Percentiles rank a stretch among this genome's conserved stretches.
These are phyloP conservation scores for Anadara kagoshimensis DNA, from an alignment of 1,140 invertebrate species.

Conservation along the genomic window DNA sequence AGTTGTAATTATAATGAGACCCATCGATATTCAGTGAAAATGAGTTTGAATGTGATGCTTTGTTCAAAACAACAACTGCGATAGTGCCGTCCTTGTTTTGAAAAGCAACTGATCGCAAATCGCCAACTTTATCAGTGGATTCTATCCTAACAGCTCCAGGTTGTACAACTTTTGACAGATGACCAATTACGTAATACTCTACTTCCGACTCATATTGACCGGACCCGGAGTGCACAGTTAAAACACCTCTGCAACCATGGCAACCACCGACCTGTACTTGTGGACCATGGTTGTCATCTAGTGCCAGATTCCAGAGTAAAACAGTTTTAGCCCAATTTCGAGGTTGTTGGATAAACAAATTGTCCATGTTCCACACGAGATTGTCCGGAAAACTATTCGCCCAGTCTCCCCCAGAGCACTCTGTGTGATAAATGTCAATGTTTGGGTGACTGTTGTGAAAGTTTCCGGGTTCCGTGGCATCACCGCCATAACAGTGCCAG, in stretches of 20 bases:
- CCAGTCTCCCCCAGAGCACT: slow-evolving; percentile 47
- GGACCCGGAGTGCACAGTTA: slow-evolving; percentile 37
- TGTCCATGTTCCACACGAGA: slow-evolving; percentile 37
- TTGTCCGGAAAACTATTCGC: slow-evolving; percentile 33
- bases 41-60: not conserved
- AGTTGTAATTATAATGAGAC: not conserved
- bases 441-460: slow-evolving; percentile 45
- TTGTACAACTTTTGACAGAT: slow-evolving; percentile 50
- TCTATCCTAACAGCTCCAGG: slow-evolving; percentile 46
- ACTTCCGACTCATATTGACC: slow-evolving; percentile 40
- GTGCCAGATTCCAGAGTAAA: slow-evolving; percentile 56
- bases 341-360: slow-evolving; percentile 51
- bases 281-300: slow-evolving; percentile 51
- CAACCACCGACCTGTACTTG: slow-evolving; percentile 45
- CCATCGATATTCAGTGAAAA: slow-evolving; percentile 5
- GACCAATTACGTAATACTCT: slow-evolving; percentile 53
- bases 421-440: slow-evolving; percentile 48
- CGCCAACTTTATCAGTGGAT: slow-evolving; percentile 37
- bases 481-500: slow-evolving; percentile 56
- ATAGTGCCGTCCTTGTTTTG: slow-evolving; percentile 45
- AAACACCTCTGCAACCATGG: slow-evolving; percentile 48
- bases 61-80: slow-evolving; percentile 43
- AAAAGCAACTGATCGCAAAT: slow-evolving; percentile 44
- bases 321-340: slow-evolving; percentile 46
- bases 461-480: slow-evolving; percentile 27